phyloP scores from a whole-genome alignment of 2,888 invertebrate species.

The Eugnorisma glareosa region DNA sequence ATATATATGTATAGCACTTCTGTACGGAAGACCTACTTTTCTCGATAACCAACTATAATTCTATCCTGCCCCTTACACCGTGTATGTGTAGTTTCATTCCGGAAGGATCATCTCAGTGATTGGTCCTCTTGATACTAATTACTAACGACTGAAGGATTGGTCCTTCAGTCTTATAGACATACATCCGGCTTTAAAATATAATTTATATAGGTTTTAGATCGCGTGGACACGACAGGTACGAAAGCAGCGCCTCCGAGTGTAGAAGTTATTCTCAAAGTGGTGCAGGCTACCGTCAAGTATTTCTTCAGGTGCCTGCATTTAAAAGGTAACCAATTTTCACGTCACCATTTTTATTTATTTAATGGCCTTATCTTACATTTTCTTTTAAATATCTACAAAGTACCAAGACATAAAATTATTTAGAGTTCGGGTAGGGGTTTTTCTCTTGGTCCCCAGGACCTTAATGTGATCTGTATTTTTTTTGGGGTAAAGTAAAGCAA shows the following conservation, averaged over 20 bases:
- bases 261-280: slow-evolving; percentile 92
- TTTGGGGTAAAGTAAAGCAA: background rate
- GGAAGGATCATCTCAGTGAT: background rate
- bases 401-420: background rate
- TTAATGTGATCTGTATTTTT: background rate
- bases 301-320: slow-evolving; percentile 94
- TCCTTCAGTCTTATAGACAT: background rate
- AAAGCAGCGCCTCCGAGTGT: slow-evolving; percentile 91
- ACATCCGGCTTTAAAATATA: background rate
- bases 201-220: slow-evolving; percentile 89
- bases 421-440: background rate
- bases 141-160: background rate
- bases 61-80: background rate
- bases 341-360: background rate
- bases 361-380: background rate
- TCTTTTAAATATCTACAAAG: background rate
- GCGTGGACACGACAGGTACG: slow-evolving; percentile 91
- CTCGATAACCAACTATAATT: background rate
- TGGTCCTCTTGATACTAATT: background rate
- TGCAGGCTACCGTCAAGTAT: slow-evolving; percentile 93
- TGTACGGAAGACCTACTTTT: background rate
- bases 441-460: background rate
- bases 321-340: slow-evolving; percentile 85
- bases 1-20: background rate
- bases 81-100: background rate